Base-by-base conservation (phyloP, 92 coral and sea anemone genomes). In the Bergia puertoricense region DNA sequence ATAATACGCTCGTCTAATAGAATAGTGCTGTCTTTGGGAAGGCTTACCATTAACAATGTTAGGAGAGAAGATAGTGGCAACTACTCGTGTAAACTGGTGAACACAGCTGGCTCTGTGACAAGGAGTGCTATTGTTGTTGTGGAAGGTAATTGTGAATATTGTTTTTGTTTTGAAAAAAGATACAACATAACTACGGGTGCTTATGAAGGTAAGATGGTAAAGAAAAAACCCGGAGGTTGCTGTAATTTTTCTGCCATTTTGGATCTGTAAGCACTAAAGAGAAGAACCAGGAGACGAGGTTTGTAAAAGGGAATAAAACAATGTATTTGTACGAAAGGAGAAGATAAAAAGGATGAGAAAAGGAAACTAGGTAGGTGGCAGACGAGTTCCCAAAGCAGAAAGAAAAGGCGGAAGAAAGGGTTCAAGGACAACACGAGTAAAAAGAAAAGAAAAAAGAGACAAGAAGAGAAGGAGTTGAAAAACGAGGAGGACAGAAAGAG, bases 81-180 rank as follows among this genome's bases (percentile, higher is more conserved):
- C 44, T 96, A 95, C 91, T 82, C 96, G 0, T 96, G 99, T 68
- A 79, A 74, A 0, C 79, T 96, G 88, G 82, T 72, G 4, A 95
- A 92, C 59, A 89, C 92, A 80, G 92, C 85, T n/a, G 99, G 98
- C 16, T 89, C 92, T 4, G 86, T 88, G 2, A 86, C 93, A 15
- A 86, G 67, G 4, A 84, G 84, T 37, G 85, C 88, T 2, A 79
- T 67, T 11, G 92, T 96, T 41, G 86, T 93, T 5, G 94, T 96
- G 7, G 81, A 88, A 85, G 98, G 98, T 96, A 77, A 77, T 81
- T 57, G 43, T 62, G 30, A 30, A 30, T 30, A 30, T 30, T 30
- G 30, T 62, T 1, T 62, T 23, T 18, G 42, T 67, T 41, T 77
- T 37, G 50, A 42, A 9, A n/a, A 11, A 57, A 15, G 46, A 38